phyloP scores from a whole-genome alignment of 2,888 invertebrate genomes.

The Andrena hattorfiana region DNA sequence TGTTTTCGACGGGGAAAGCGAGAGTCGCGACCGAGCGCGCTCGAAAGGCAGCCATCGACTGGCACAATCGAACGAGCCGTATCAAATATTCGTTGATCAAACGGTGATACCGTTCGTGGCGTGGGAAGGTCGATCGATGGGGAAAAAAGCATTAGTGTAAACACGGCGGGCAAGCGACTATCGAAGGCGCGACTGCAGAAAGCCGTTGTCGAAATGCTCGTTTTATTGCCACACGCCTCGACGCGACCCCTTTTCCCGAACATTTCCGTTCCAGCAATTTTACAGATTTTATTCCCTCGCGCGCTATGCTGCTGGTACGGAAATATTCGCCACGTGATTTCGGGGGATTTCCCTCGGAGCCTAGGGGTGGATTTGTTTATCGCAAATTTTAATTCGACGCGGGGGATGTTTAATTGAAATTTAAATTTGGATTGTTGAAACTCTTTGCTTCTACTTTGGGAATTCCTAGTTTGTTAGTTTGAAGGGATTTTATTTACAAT shows the following conservation, averaged over 20 bases:
- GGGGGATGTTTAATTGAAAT: too few species aligned
- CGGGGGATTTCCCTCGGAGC: too few species aligned
- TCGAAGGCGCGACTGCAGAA: neutral
- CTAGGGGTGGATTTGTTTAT: too few species aligned
- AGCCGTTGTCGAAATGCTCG: slow-evolving; percentile 2
- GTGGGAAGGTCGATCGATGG: slow-evolving; percentile 17
- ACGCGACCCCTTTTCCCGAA: neutral
- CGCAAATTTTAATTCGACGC: too few species aligned
- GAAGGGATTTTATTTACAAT: too few species aligned
- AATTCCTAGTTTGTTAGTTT: too few species aligned
- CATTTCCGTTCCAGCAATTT: neutral
- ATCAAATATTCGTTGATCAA: slow-evolving; percentile 31
- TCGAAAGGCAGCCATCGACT: slow-evolving; percentile 15
- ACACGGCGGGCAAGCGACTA: neutral
- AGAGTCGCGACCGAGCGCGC: neutral
- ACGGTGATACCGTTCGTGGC: neutral
- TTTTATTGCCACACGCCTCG: neutral
- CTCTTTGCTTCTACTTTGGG: too few species aligned
- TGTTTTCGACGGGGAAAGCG: slow-evolving; percentile 16
- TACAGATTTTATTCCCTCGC: neutral
- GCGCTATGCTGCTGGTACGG: neutral
- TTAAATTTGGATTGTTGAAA: too few species aligned
- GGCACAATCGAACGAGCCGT: slow-evolving; percentile 18
- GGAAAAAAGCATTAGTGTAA: slow-evolving; percentile 30
- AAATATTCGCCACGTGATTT: too few species aligned